Evolutionary conservation across 2,888 invertebrate genomes (phyloP).

Genomic region (Thymelicus acteon): DNA sequence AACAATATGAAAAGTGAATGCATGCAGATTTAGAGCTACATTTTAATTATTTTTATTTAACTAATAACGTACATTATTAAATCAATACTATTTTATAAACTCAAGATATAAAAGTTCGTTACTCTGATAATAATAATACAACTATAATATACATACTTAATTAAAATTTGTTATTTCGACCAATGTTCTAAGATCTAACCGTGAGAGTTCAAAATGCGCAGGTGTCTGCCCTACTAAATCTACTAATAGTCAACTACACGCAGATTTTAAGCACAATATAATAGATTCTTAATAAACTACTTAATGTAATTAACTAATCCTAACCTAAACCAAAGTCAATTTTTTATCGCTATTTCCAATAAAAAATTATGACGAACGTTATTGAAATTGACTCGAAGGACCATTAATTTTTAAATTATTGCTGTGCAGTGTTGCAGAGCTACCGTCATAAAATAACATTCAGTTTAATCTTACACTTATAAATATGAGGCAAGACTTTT

Average conservation of each 20-base stretch:
- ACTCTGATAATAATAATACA: not conserved
- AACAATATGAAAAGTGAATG: slow-evolving; percentile 19
- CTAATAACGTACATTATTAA: slow-evolving; percentile 14
- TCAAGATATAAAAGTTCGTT: not conserved
- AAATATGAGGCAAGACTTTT: no score
- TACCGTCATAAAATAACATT: no score
- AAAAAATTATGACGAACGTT: no score
- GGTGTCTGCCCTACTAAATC: slow-evolving; percentile 15
- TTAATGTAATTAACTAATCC: slow-evolving; percentile 1
- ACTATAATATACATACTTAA: slow-evolving; percentile 3
- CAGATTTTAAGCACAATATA: slow-evolving; percentile 19
- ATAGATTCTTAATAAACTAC: slow-evolving; percentile 1
- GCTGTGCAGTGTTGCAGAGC: no score
- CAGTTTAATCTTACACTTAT: no score
- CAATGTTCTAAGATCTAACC: not conserved
- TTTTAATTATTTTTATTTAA: not conserved
- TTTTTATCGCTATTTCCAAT: no score
- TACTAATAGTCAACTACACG: slow-evolving; percentile 13
- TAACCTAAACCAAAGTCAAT: slow-evolving; percentile 2
- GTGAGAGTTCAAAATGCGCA: slow-evolving; percentile 23
- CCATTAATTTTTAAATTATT: no score
- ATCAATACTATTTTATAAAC: slow-evolving; percentile 6
- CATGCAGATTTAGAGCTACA: slow-evolving; percentile 21
- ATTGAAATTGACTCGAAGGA: no score
- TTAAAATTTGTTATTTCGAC: not conserved